phyloP scores from a whole-genome alignment of 2,797 vertebrate species.

The Corythornis leucogaster region DNA sequence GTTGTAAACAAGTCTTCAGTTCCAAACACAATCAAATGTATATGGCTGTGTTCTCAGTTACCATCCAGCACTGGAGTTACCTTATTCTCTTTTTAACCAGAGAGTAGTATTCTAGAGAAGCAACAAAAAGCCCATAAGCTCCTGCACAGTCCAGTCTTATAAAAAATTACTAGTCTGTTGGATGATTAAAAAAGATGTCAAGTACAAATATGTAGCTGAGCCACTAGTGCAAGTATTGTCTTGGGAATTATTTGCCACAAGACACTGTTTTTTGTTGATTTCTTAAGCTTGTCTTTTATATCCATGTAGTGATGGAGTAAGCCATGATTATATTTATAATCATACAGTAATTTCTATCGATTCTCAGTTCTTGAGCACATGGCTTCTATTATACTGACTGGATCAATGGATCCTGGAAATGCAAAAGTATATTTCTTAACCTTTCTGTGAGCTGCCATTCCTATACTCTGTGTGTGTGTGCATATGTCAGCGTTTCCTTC shows the following conservation, averaged over 20 bases:
- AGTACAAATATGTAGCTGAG: not conserved
- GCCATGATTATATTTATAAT: not conserved
- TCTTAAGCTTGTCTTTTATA: not conserved
- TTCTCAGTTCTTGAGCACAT: not conserved
- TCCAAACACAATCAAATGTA: not conserved
- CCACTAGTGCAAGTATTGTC: not conserved
- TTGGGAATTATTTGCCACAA: no score
- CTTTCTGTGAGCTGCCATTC: not conserved
- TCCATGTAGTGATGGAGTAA: not conserved
- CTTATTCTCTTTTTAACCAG: not conserved
- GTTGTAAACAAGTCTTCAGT: not conserved
- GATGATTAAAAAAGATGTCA: not conserved
- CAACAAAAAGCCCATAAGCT: not conserved
- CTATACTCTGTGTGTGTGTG: not conserved
- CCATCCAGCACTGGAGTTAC: not conserved
- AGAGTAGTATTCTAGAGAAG: not conserved
- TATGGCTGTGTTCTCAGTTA: accelerated
- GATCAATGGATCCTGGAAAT: not conserved
- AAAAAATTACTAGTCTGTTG: not conserved
- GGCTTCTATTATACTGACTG: not conserved
- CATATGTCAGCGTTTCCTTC: not conserved
- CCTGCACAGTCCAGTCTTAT: not conserved
- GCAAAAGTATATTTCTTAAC: not conserved
- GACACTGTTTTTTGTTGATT: not conserved
- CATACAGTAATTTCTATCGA: not conserved